Evolutionary conservation across 2,797 vertebrate genomes (phyloP), one percentile per base, ranked within the genome.

Genomic region (Periparus ater): DNA sequence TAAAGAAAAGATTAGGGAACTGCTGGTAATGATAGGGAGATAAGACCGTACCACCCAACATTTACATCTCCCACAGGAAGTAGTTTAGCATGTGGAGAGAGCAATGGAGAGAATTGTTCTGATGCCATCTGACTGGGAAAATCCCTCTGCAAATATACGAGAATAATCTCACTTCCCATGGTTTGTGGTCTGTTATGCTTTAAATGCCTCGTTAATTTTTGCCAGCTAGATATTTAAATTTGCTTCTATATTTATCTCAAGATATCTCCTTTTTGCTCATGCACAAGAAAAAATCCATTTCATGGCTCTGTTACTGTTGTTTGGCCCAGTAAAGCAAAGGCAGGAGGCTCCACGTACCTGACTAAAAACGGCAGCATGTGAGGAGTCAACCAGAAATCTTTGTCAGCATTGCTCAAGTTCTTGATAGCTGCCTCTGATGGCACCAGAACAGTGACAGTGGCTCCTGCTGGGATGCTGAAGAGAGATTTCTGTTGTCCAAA

Each of bases 391-490:
- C 99, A 99, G 97, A 99, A 98, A 6, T 63, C 50, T 29, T 72
- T 72, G 47, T 98, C 96, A 38, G 77, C 38, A 2, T 30, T 14
- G 67, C 74, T 98, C 85, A 98, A 26, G 88, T 97, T 98, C 67
- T 15, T 96, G 81, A 98, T 48, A 36, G 98, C 98, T 16, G 82
- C 63, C 44, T 91, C 93, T 1, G 97, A 97, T 2, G 99, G 99
- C 81, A 98, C 98, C 88, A 99, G 84, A 58, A 98, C 97, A 11
- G 99, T 99, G 83, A 99, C 32, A 63, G 98, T 98, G 57, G 94
- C 75, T 81, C 75, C 97, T 48, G 88, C 94, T 38, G 98, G 98
- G 62, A 98, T 98, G 61, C 60, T 78, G 88, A 95, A 62, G 75
- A 97, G 73, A 30, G 97, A 97, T 65, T 87, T 96, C 98, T 98